A percentile compares a stretch with the other conserved stretches of the same genome.
Evolutionary conservation across 2,888 invertebrate species (phyloP).

Genomic region (Eutolmus rufibarbis): DNA sequence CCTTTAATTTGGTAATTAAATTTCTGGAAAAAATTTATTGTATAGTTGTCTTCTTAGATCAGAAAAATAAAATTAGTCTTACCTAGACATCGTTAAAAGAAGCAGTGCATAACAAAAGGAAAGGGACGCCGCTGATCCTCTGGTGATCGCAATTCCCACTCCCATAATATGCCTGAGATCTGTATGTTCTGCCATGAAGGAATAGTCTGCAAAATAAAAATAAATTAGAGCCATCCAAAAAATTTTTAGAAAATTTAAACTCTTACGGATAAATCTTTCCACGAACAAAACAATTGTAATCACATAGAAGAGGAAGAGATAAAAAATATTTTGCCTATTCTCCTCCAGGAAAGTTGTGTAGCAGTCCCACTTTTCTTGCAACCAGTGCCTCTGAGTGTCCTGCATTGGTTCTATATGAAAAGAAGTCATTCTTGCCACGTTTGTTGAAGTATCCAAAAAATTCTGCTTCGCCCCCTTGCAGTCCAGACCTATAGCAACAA

Average conservation of each 20-base stretch:
- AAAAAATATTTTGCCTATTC: slow-evolving; percentile 94
- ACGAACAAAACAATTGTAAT: slow-evolving; percentile 92
- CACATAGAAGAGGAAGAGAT: slow-evolving; percentile 93
- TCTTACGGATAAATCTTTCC: slow-evolving; percentile 89
- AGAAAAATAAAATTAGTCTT: slow-evolving; percentile 71
- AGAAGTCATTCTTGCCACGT: slow-evolving; percentile 93
- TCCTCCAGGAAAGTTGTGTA: slow-evolving; percentile 92
- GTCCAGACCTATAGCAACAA: slow-evolving; percentile 91
- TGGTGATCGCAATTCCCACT: slow-evolving; percentile 92
- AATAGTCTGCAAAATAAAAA: slow-evolving; percentile 73
- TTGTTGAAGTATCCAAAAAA: slow-evolving; percentile 92
- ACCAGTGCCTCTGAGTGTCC: slow-evolving; percentile 74
- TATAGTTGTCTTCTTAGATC: background rate
- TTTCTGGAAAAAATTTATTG: slow-evolving; percentile 72
- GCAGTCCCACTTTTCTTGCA: slow-evolving; percentile 82
- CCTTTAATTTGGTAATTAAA: slow-evolving; percentile 89
- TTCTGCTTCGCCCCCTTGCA: slow-evolving; percentile 96
- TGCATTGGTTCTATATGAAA: slow-evolving; percentile 86
- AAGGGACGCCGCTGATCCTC: slow-evolving; percentile 92
- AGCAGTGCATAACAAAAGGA: slow-evolving; percentile 94
- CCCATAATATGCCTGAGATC: slow-evolving; percentile 97
- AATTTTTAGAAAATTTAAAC: background rate
- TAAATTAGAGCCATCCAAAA: background rate
- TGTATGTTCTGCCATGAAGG: slow-evolving; percentile 95
- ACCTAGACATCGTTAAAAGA: slow-evolving; percentile 87